These are phyloP conservation scores for Labia minor DNA, from an alignment of 2,888 invertebrate genomes.

Conservation along the genomic window DNA sequence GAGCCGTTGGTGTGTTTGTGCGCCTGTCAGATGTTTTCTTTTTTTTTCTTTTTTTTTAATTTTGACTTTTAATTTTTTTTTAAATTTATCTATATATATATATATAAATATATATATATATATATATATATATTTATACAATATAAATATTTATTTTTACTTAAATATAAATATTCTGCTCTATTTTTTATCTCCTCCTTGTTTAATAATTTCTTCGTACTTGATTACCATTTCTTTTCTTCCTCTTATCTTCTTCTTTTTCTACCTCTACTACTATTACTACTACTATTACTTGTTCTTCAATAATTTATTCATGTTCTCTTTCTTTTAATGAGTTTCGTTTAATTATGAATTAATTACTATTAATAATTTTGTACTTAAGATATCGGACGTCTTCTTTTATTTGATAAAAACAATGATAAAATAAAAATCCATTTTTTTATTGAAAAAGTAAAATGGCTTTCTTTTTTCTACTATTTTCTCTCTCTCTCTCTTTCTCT, in stretches of 20 bases:
- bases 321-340: too few relatives aligned
- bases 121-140: too few relatives aligned
- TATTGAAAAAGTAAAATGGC: neutral
- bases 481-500: neutral
- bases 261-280: conserved; percentile 25
- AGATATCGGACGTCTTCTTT: neutral
- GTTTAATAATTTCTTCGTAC: conserved; percentile 29
- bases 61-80: too few relatives aligned
- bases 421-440: neutral
- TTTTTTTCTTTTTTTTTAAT: conserved; percentile 27
- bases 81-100: conserved; percentile 7
- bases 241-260: conserved; percentile 23
- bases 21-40: conserved; percentile 31
- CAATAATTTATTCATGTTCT: too few relatives aligned
- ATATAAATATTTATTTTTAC: too few relatives aligned
- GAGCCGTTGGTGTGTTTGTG: conserved; percentile 24
- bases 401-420: neutral
- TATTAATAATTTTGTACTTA: neutral
- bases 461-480: neutral
- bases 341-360: neutral
- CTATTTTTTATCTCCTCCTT: too few relatives aligned
- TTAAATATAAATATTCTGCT: too few relatives aligned
- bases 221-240: conserved; percentile 23
- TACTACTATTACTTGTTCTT: conserved; percentile 17
- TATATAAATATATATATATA: too few relatives aligned